Conservation (phyloP, 2,797 vertebrate genomes). For the Acestrorhynchus altus region DNA sequence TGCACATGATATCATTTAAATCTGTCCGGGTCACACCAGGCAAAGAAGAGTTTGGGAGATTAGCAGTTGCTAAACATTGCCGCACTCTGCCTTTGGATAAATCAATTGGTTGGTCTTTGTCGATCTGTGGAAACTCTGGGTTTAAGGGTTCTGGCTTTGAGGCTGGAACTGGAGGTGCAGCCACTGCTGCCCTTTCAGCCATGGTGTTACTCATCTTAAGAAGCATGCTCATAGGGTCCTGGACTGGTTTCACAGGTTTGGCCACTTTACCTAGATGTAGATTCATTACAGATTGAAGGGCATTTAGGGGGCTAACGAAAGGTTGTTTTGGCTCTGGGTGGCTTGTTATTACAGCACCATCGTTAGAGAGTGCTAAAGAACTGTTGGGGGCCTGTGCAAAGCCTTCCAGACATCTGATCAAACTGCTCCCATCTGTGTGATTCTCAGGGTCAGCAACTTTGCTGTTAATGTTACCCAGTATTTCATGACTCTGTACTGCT, state of each 20-base stretch:
- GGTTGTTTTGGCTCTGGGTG: constrained; percentile 93
- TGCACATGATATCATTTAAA: constrained; percentile 32
- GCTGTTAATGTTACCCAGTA: constrained; percentile 34
- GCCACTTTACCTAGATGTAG: constrained; percentile 98
- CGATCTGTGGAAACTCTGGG: constrained; percentile 86
- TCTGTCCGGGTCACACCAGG: constrained; percentile 37
- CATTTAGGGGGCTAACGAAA: constrained; percentile 97
- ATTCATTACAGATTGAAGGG: constrained; percentile 99
- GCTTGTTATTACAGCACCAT: constrained; percentile 91
- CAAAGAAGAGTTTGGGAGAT: constrained; percentile 68
- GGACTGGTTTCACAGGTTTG: constrained; percentile 90
- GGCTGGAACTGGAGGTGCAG: constrained; percentile 86
- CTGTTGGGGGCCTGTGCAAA: constrained; percentile 76
- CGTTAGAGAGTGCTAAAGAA: constrained; percentile 81
- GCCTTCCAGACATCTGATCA: constrained; percentile 63
- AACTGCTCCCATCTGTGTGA: constrained; percentile 12
- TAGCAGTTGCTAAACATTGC: constrained; percentile 85
- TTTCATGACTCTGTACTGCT: constrained; percentile 83
- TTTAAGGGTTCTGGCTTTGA: constrained; percentile 86
- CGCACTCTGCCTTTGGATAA: constrained; percentile 96
- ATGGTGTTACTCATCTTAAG: constrained; percentile 98
- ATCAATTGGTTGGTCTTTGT: constrained; percentile 97
- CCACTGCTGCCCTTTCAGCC: constrained; percentile 94
- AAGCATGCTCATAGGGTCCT: constrained; percentile 98
- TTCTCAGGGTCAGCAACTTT: constrained; percentile 69